These are phyloP conservation scores for Pomacea maculata DNA, from an alignment of 1,140 invertebrate genomes.

Conservation along the genomic window DNA sequence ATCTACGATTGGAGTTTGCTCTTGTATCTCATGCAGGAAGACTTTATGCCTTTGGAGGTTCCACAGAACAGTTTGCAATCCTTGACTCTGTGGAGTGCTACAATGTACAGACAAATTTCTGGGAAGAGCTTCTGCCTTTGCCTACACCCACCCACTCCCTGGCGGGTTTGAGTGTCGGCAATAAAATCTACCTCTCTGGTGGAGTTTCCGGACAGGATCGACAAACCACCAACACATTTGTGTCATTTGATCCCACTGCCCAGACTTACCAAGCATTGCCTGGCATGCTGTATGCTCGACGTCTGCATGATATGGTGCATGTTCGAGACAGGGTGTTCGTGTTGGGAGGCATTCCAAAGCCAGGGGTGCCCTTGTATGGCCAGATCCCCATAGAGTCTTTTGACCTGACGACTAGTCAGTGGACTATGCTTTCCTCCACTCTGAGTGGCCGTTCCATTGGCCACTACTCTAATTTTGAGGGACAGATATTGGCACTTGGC, in stretches of 20 bases:
- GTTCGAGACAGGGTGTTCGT: slow-evolving; percentile 55
- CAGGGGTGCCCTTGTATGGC: slow-evolving; percentile 53
- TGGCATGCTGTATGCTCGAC: slow-evolving; percentile 60
- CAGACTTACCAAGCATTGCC: slow-evolving; percentile 53
- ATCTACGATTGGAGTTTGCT: slow-evolving; percentile 58
- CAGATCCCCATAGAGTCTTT: slow-evolving; percentile 63
- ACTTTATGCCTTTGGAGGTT: slow-evolving; percentile 91
- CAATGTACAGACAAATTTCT: slow-evolving; percentile 80
- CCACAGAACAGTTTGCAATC: slow-evolving; percentile 90
- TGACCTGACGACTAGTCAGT: slow-evolving; percentile 54
- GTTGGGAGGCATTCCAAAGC: slow-evolving; percentile 60
- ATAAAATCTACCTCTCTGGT: slow-evolving; percentile 60
- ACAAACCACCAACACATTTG: slow-evolving; percentile 54
- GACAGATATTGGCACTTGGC: slow-evolving; percentile 58
- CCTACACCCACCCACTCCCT: slow-evolving; percentile 68
- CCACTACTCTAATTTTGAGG: slow-evolving; percentile 57
- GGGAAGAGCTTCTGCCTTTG: slow-evolving; percentile 80
- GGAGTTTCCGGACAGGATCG: slow-evolving; percentile 57
- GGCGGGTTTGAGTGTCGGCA: slow-evolving; percentile 44
- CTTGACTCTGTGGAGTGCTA: slow-evolving; percentile 84
- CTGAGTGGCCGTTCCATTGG: slow-evolving; percentile 62
- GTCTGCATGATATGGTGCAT: slow-evolving; percentile 61
- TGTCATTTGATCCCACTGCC: slow-evolving; percentile 49
- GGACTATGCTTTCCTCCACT: slow-evolving; percentile 61
- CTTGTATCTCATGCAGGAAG: slow-evolving; percentile 77